These are phyloP conservation scores for Misgurnus mizolepis DNA, from an alignment of 2,113 vertebrate genomes.

Conservation along the genomic window DNA sequence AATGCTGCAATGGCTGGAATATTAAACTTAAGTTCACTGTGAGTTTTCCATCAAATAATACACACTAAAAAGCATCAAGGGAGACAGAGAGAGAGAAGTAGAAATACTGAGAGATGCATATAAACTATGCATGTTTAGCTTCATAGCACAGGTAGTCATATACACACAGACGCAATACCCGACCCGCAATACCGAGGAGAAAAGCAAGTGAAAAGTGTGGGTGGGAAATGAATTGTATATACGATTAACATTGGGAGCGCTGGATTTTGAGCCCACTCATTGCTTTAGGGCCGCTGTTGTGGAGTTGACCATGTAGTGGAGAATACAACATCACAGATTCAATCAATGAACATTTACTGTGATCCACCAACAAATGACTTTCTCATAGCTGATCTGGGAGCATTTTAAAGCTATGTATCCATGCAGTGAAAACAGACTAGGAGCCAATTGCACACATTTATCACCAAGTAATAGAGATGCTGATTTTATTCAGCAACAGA, in stretches of 20 bases:
- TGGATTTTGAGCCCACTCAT: conserved; percentile 15
- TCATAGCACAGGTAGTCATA: conserved; percentile 12
- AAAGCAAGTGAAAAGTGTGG: conserved; percentile 33
- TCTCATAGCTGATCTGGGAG: conserved; percentile 28
- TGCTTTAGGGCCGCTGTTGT: conserved; percentile 26
- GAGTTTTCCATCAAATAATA: neutral
- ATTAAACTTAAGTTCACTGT: no score
- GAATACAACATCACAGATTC: conserved; percentile 8
- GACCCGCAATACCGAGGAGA: conserved; percentile 10
- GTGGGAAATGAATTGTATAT: conserved; percentile 39
- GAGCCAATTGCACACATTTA: neutral
- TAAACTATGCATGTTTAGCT: conserved; percentile 41
- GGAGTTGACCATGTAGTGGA: conserved; percentile 11
- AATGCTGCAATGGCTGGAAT: no score
- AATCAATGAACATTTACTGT: conserved; percentile 32
- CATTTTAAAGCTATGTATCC: conserved; percentile 21
- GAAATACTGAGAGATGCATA: neutral
- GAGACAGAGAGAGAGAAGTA: neutral
- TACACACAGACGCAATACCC: conserved; percentile 10
- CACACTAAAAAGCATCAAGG: neutral
- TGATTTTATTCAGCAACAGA: conserved; percentile 26
- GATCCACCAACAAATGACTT: conserved; percentile 2
- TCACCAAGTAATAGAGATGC: neutral
- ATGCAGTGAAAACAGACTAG: neutral
- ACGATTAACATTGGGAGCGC: conserved; percentile 22